Evolutionary conservation across 2,797 vertebrate genomes (phyloP), one percentile per base, ranked within the genome.

Genomic region (Labeo calbasu): DNA sequence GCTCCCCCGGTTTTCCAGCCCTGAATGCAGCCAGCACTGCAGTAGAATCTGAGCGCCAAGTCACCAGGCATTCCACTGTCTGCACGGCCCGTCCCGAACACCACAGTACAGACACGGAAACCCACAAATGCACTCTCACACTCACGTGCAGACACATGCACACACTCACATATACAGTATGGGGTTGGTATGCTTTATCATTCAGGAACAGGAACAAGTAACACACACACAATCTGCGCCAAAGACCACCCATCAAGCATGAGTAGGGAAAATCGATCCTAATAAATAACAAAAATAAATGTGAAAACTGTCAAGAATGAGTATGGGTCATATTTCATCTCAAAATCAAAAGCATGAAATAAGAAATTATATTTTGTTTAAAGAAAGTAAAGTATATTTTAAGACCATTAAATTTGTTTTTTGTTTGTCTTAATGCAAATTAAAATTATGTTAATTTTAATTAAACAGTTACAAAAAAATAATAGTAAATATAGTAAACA

Each of bases 1-100:
- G 69, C 81, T 83, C 68, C 57, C 75, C 68, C 50, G 36, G 68
- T 82, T 83, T 79, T 77, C 48, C 76, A 85, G 70, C 36, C 70
- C 80, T 70, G 23, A 70, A 69, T 51, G 46, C 84, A 77, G 79
- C 79, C 81, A 84, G 84, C 82, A 84, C 84, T 88, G 87, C 87
- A 86, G 84, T 80, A 83, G 53, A 69, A 81, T 81, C 40, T 57
- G 28, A 48, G 81, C 32, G 87, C 87, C 87, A 88, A 88, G 81
- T 83, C 78, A 72, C n/a, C 40, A 76, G 70, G 79, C 73, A 53
- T 77, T 84, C 65, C 72, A 48, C 81, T 55, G 84, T 73, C 81
- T 83, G 70, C 81, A 69, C 76, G 21, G 32, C 51, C 63, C 83
- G 76, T 79, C 87, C 85, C 65, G 25, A 84, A 82, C 83, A 82